Base-by-base conservation (phyloP, 1,140 invertebrate genomes). In the Parasteatoda tepidariorum region DNA sequence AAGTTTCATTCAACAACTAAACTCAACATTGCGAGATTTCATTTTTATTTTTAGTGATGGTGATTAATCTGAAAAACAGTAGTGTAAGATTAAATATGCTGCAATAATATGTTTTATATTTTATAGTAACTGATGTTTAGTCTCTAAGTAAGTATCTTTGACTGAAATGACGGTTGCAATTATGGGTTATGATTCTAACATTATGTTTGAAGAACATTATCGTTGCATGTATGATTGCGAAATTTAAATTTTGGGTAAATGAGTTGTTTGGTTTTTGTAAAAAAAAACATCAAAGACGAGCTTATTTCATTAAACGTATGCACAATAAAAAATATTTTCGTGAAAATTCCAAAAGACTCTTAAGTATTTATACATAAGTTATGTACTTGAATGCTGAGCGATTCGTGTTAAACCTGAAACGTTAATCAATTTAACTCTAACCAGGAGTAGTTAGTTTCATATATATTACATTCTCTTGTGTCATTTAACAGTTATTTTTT, bases 61-160 rank as follows among this genome's bases (percentile, higher is more conserved):
- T 82, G 78, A 82, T 82, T 82, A 82, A 82, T 82, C 78, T 28
- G 78, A 67, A 41, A 61, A 82, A 67, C 67, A 82, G 71, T 71
- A 33, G 66, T 64, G 73, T 15, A 62, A 64, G 59, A 76, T 70
- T 41, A 57, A 26, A 26, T 30, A 66, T 26, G 41, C 55, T n/a
- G 9, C n/a, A 48, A 62, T 26, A 57, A 82, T 70, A 82, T 71
- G 57, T 70, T 82, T 61, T 62, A 30, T 33, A 57, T 79, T 68
- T 34, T 68, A 41, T 41, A 70, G 34, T 82, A 61, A 82, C 62
- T 82, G 48, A 61, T 67, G 61, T 48, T 30, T 31, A 78, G 24
- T 34, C 34, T 76, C 15, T 67, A 67, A 78, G 75, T 78, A 57
- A 24, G 28, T 67, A 15, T 41, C 48, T 34, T 24, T 41, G 22